phyloP scores from a whole-genome alignment of 37 sponge, comb jelly and placozoan genomes.

The Dysidea cf. avara region DNA sequence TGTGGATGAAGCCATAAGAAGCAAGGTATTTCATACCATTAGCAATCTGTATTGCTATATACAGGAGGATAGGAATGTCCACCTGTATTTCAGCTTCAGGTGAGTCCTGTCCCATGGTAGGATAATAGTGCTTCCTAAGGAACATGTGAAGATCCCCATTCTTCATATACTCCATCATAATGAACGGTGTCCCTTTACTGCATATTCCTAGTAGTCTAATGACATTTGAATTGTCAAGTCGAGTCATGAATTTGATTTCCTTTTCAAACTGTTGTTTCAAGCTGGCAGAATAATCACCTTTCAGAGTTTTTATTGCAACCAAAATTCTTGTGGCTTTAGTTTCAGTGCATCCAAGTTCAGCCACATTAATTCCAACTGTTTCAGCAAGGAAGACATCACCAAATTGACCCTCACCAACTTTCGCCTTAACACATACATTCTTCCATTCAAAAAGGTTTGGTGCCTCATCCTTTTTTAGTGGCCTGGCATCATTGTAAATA shows the following conservation, averaged over 20 bases:
- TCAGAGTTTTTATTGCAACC: conserved; percentile 83
- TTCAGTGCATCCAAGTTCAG: conserved; percentile 38
- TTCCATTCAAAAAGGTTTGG: conserved; percentile 12
- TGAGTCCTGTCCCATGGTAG: no score
- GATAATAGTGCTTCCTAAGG: no score
- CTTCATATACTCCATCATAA: no score
- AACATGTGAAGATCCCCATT: no score
- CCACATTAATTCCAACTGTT: conserved; percentile 52
- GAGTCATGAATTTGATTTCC: conserved; percentile 79
- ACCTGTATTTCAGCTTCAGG: no score
- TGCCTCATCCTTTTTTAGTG: not conserved
- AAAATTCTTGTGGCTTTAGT: conserved; percentile 46
- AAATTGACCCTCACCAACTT: conserved; percentile 67
- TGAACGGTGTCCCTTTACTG: no score
- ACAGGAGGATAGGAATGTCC: no score
- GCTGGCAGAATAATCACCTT: conserved; percentile 17
- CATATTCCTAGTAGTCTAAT: no score
- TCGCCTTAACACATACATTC: conserved; percentile 26
- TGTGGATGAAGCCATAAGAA: no score
- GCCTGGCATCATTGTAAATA: conserved; percentile 64
- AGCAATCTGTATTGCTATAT: no score
- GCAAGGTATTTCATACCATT: no score
- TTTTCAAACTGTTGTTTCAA: no score
- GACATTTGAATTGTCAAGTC: conserved; percentile 71
- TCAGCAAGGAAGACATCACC: conserved; percentile 64